Evolutionary conservation across 2,888 invertebrate species (phyloP).

Genomic region (Lasioglossum zephyrum): DNA sequence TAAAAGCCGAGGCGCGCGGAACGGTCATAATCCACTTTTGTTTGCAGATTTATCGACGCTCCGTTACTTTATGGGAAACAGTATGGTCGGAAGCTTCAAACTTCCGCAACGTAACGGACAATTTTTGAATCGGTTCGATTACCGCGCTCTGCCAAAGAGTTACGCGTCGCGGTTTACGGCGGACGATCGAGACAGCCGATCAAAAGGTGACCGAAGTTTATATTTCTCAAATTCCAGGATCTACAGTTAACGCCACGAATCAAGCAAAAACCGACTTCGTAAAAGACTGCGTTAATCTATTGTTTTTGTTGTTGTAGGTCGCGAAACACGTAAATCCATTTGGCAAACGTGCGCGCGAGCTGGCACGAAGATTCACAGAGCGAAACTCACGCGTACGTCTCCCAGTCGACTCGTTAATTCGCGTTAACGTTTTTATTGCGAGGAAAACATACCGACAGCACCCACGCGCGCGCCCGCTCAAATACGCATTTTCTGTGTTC

Average conservation of each 20-base stretch:
- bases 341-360: background rate
- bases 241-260: too few relatives aligned
- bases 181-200: background rate
- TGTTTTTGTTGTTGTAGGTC: background rate
- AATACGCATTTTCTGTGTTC: slow-evolving; percentile 22
- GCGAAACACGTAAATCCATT: background rate
- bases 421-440: slow-evolving; percentile 61
- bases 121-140: background rate
- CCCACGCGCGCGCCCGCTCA: slow-evolving; percentile 8
- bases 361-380: slow-evolving; percentile 9
- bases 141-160: background rate
- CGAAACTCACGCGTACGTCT: slow-evolving; percentile 36
- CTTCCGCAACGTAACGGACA: background rate
- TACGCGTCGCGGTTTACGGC: background rate
- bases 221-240: too few relatives aligned
- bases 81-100: background rate
- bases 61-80: slow-evolving; percentile 40
- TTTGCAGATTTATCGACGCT: slow-evolving; percentile 64
- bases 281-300: background rate
- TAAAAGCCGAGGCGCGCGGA: slow-evolving; percentile 60
- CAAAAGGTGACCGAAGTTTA: background rate
- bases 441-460: slow-evolving; percentile 27
- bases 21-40: slow-evolving; percentile 70
- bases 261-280: too few relatives aligned
- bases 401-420: slow-evolving; percentile 34